Evolutionary conservation across 1,140 invertebrate species (phyloP), one percentile per base, ranked within the genome.

Genomic region (Diabrotica virgifera): DNA sequence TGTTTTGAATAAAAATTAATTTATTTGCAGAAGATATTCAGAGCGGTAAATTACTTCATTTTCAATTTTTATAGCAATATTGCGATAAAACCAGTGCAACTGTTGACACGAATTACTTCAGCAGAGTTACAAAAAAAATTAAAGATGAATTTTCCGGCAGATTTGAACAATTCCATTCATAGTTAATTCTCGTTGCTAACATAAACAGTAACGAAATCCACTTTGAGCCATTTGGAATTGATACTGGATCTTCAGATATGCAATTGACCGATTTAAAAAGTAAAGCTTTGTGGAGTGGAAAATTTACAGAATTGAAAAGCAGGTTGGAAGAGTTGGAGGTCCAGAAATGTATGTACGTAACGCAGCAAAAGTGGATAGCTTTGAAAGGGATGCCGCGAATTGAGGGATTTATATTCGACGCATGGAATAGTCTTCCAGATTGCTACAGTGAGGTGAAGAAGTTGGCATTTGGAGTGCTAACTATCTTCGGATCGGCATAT

Each of bases 171-270:
- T 11, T 46, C 40, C 38, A 46, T 46, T 46, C 38, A 10, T 46
- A 46, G 38, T 10, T 7, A 46, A 46, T 46, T 10, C 38, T 46
- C 38, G n/a, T n/a, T n/a, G n/a, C 10, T 10, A 46, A 0, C 38
- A 46, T 10, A 46, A 46, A 46, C 10, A 46, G 38, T 46, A 46
- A 46, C 38, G 38, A 46, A 46, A 46, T 46, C 40, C 11, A 46
- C 40, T 46, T 46, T 46, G 40, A 46, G 40, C 40, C 40, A 46
- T 46, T 46, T 46, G 40, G 40, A 46, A 46, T 46, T 46, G 40
- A 46, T 8, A 46, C 40, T 46, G 40, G 40, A 46, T 46, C 6
- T 46, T 0, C 11, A 46, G 40, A 46, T 8, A 40, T 40, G 38
- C 38, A n/a, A n/a, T n/a, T n/a, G n/a, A n/a, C n/a, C n/a, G n/a